phyloP scores from a whole-genome alignment of 2,797 vertebrate species.

The Sylvilagus floridanus region DNA sequence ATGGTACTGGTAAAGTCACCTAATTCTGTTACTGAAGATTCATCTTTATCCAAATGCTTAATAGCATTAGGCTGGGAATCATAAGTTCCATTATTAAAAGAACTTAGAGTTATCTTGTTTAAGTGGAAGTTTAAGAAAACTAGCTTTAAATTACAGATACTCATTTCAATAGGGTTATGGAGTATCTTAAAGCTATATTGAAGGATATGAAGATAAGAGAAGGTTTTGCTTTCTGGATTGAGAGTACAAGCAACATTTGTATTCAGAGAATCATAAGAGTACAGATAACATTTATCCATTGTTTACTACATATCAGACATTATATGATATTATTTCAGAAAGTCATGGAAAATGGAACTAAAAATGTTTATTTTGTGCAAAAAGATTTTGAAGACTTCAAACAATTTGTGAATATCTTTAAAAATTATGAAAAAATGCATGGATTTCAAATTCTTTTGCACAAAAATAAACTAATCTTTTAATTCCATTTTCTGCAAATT shows the following conservation, averaged over 20 bases:
- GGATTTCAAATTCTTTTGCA: too few relatives aligned
- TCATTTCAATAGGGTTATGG: slow-evolving; percentile 45
- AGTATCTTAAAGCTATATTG: slow-evolving; percentile 20
- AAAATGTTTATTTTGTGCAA: too few relatives aligned
- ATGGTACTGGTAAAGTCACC: slow-evolving; percentile 20
- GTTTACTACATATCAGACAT: neutral
- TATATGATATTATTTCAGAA: neutral
- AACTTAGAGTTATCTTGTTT: slow-evolving; percentile 43
- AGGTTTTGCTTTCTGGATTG: slow-evolving; percentile 35
- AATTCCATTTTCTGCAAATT: too few relatives aligned
- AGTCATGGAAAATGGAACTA: too few relatives aligned
- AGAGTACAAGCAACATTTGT: slow-evolving; percentile 28
- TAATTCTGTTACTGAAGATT: slow-evolving; percentile 49
- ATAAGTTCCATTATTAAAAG: slow-evolving; percentile 54
- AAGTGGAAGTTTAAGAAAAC: slow-evolving; percentile 21
- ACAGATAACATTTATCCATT: slow-evolving; percentile 2
- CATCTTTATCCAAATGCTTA: slow-evolving; percentile 31
- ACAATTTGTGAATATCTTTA: too few relatives aligned
- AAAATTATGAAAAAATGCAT: too few relatives aligned
- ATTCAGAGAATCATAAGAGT: neutral
- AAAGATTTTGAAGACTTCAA: too few relatives aligned
- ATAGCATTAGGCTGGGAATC: slow-evolving; percentile 23
- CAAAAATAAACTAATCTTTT: too few relatives aligned
- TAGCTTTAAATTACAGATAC: slow-evolving; percentile 38
- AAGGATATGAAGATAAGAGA: slow-evolving; percentile 22